phyloP scores from a whole-genome alignment of 2,888 invertebrate genomes.

The Lasioglossum oenotherae region DNA sequence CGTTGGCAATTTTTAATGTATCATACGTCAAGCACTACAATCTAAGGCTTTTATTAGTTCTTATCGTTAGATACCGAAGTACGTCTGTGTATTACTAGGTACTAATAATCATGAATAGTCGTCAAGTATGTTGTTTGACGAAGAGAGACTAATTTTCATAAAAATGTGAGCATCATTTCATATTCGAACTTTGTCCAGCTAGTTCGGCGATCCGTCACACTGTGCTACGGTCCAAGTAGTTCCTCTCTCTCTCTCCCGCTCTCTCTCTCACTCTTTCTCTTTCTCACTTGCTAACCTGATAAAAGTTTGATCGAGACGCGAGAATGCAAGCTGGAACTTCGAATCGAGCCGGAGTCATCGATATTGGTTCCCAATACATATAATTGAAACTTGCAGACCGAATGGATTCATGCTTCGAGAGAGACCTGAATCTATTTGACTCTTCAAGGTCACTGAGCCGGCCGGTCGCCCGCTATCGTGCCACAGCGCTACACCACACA shows the following conservation, averaged over 20 bases:
- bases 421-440: conserved; percentile 6
- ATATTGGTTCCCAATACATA: conserved; percentile 3
- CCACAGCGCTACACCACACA: not conserved
- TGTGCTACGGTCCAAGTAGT: not conserved
- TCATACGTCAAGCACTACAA: not conserved
- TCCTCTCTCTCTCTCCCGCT: not conserved
- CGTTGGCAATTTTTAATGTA: not conserved
- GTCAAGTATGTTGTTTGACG: not conserved
- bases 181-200: not conserved
- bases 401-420: conserved; percentile 2
- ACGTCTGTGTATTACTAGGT: not conserved
- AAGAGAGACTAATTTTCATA: not conserved
- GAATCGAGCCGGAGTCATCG: conserved; percentile 10
- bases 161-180: not conserved
- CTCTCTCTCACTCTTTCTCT: not conserved
- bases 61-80: not conserved
- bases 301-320: conserved; percentile 4
- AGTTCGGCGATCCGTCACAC: not conserved
- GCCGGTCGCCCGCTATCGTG: not conserved
- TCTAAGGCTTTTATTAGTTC: too few relatives aligned
- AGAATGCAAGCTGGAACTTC: not conserved
- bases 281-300: not conserved
- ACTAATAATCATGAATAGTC: not conserved
- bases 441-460: conserved; percentile 4
- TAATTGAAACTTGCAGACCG: not conserved